Evolutionary conservation across 1,140 invertebrate species (phyloP), one percentile per base, ranked within the genome.

Genomic region (Solenopsis invicta): DNA sequence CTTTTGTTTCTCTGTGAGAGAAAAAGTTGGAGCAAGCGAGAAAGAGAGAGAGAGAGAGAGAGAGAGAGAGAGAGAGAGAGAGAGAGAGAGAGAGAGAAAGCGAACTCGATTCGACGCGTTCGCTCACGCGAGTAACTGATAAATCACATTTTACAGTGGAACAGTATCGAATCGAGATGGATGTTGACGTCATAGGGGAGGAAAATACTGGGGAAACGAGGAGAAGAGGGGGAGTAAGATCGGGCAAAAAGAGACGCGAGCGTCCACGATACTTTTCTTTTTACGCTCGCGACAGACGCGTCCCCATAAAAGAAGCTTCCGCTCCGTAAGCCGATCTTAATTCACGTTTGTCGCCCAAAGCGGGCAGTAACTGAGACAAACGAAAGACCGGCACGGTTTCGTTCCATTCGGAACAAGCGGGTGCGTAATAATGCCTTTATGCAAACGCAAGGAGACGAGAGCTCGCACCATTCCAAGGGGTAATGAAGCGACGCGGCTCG

Each of bases 341-440:
- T 88, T 88, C 80, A 76, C 62, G 64, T 41, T 34, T 48, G 62
- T 80, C 41, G 85, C 45, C 50, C 52, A 67, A 24, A 52, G 61
- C 61, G 21, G 24, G 37, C 64, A 48, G 48, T 77, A 66, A 85
- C 82, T 13, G 62, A 61, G 21, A 64, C 62, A 71, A 78, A 54
- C 54, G 52, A 52, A 69, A 61, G 24, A 59, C 37, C 9, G 24
- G 24, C 54, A 29, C 29, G 41, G 50, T 61, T 84, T 75, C 34
- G 59, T 50, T 62, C 24, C 21, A 71, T 71, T 81, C 69, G 54
- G 54, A 34, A 37, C 62, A 87, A 87, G 72, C 62, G 74, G 59
- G 66, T 61, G 82, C 54, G 71, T 89, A 89, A 89, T 89, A 88
- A 89, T 86, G 82, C 86, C 71, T 89, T 89, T 67, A 80, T 88